Evolutionary conservation across 2,113 vertebrate species (phyloP), one percentile per base, ranked within the genome.

Genomic region (Emydocephalus ijimae): DNA sequence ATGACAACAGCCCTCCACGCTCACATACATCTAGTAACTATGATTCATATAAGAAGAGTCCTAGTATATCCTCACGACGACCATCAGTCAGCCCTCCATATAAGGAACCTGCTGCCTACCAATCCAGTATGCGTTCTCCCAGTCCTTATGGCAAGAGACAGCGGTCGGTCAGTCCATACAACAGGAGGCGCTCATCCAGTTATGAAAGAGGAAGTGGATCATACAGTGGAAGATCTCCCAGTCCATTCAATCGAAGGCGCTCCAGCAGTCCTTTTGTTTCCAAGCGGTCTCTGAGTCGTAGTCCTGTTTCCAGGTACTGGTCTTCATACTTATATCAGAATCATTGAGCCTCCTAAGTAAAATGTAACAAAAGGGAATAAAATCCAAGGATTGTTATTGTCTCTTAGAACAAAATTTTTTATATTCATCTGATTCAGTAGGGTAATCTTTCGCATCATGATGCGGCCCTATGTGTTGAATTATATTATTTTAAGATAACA

Each of bases 251-350:
- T 90, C 98, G 98, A 86, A 97, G 98, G 69, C 98, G 98, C 6
- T 98, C 99, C 11, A 97, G 98, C 95, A 99, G 99, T 96, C 99
- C 99, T 6, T 99, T 99, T 48, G 95, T 96, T 2, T 97, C 96
- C 88, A 98, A 99, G 92, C 98, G 99, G 34, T 99, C 99, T 6
- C 97, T 99, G 96, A 99, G 99, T 96, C 98, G 98, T 29, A 99
- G 99, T 96, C 99, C 99, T 20, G 96, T 99, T 85, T 96, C 99
- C 95, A 98, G 99, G 99, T 99, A 96, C 94, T 98, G 43, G 0
- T 8, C 92, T 43, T 43, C 1, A 7, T 1, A 6, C 5, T 57
- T 85, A 55, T 12, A 57, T 54, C 5, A 48, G 21, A 50, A 54
- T 23, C 52, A 2, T 90, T 57, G 48, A n/a, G 20, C 43, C 87